Conservation (phyloP, 2,797 vertebrate species). For the Neomorphus geoffroyi region DNA sequence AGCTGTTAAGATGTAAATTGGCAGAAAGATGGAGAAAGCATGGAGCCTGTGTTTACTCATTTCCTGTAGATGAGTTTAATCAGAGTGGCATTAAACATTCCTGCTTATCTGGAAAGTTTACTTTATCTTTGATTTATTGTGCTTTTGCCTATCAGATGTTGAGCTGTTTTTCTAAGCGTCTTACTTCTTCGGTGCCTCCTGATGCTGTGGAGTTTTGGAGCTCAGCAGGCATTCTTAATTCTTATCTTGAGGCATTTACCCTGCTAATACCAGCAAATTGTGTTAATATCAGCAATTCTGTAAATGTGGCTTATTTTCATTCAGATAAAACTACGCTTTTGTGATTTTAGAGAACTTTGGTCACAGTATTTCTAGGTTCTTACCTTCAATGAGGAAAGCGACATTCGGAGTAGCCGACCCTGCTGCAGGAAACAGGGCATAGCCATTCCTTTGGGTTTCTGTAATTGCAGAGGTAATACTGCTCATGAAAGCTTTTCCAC, state of each 20-base stretch:
- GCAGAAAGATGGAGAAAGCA: constrained; percentile 4
- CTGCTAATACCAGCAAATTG: neutral
- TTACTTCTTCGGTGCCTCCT: neutral
- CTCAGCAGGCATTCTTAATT: neutral
- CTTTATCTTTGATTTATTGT: constrained; percentile 35
- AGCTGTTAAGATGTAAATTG: constrained; percentile 61
- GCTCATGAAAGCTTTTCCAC: neutral
- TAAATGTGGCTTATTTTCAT: neutral
- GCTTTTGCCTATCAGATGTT: neutral
- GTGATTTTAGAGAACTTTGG: neutral
- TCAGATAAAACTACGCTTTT: neutral
- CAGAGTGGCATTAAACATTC: neutral
- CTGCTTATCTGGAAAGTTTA: constrained; percentile 24
- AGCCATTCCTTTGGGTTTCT: neutral
- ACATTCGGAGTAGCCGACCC: neutral
- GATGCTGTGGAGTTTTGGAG: neutral
- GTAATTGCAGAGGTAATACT: neutral
- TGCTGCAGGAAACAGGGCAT: neutral
- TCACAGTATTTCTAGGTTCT: neutral
- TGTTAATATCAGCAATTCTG: neutral
- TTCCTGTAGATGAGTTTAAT: neutral
- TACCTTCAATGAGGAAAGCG: neutral
- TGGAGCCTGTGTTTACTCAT: constrained; percentile 10
- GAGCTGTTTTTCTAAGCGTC: neutral
- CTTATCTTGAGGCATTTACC: neutral